Evolutionary conservation across 2,113 vertebrate species (phyloP).

Genomic region (Motacilla alba): DNA sequence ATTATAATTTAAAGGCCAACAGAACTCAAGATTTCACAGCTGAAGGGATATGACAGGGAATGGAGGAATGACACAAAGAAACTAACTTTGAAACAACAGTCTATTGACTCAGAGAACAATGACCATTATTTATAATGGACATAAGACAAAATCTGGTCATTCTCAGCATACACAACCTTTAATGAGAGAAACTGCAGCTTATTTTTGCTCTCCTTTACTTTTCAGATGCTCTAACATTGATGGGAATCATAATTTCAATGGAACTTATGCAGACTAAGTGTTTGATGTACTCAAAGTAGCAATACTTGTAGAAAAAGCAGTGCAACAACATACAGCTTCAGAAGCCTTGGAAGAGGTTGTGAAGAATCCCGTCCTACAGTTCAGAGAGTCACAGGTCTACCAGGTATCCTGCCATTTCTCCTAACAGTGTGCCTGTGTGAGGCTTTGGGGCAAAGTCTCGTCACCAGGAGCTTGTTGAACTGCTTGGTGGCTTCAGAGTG

Average conservation of each 20-base stretch:
- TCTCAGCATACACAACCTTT: neutral
- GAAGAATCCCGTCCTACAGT: neutral
- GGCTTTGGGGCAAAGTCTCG: neutral
- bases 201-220: neutral
- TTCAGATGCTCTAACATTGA: neutral
- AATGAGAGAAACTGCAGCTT: neutral
- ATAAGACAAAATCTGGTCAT: neutral
- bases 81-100: neutral
- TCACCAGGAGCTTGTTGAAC: neutral
- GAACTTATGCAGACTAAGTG: neutral
- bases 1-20: neutral
- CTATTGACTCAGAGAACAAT: conserved; percentile 25
- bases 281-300: fast-evolving
- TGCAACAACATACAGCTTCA: neutral
- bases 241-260: neutral
- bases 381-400: neutral
- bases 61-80: neutral
- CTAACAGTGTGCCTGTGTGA: neutral
- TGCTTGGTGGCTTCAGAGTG: neutral
- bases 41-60: neutral
- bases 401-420: neutral
- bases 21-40: neutral
- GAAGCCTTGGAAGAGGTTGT: neutral
- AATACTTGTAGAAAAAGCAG: neutral
- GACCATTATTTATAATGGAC: neutral